These are phyloP conservation scores for Cylindroiulus punctatus DNA, from an alignment of 2,888 invertebrate genomes.

Conservation along the genomic window DNA sequence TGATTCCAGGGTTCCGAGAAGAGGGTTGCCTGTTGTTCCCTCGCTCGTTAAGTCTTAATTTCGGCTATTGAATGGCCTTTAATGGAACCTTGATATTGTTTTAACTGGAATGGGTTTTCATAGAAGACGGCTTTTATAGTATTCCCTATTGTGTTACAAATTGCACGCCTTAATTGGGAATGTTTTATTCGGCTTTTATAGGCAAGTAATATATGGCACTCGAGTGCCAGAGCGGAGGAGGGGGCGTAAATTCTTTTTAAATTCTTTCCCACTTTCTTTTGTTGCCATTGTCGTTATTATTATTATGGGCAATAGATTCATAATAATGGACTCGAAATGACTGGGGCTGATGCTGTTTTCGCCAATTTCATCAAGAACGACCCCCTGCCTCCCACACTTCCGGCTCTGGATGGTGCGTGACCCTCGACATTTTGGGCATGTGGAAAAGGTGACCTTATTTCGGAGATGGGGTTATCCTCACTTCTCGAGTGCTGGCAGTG, in stretches of 20 bases:
- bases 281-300: constrained; percentile 18
- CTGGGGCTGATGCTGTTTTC: not conserved
- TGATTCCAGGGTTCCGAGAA: too few species aligned
- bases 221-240: not conserved
- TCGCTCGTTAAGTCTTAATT: constrained; percentile 10
- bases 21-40: too few species aligned
- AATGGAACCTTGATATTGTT: constrained; percentile 18
- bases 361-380: not conserved
- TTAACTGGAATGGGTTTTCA: constrained; percentile 10
- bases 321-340: not conserved
- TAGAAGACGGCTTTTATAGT: constrained; percentile 10
- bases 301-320: not conserved
- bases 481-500: too few species aligned
- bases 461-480: too few species aligned
- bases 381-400: not conserved
- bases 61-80: constrained; percentile 3
- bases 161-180: constrained; percentile 10
- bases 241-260: constrained; percentile 4
- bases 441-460: too few species aligned
- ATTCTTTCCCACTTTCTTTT: not conserved
- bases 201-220: not conserved
- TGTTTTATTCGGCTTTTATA: constrained; percentile 18
- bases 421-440: too few species aligned
- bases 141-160: constrained; percentile 18
- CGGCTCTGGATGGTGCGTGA: too few species aligned